Evolutionary conservation across 1,140 invertebrate genomes (phyloP).

Genomic region (Danaus plexippus): DNA sequence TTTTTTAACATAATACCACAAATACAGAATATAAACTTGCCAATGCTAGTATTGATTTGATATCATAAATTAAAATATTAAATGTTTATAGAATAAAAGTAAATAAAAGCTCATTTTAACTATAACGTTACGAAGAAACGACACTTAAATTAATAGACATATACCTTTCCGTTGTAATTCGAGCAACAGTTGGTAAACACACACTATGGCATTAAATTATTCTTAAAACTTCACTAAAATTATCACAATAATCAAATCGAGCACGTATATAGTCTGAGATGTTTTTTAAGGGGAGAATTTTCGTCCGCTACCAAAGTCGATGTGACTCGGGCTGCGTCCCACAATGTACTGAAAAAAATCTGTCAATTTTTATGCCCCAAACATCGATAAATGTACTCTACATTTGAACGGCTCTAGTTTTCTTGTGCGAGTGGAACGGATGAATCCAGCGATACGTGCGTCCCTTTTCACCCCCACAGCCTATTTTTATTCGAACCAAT

Average conservation of each 20-base stretch:
- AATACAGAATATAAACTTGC: too few species aligned
- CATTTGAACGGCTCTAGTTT: conserved; percentile 63
- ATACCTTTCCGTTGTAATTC: too few species aligned
- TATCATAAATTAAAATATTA: too few species aligned
- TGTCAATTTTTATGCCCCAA: conserved; percentile 70
- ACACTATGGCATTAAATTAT: too few species aligned
- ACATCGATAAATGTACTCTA: conserved; percentile 69
- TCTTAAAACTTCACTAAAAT: too few species aligned
- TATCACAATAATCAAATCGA: conserved; percentile 25
- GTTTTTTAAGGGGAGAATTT: conserved; percentile 50
- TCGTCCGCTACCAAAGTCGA: conserved; percentile 28
- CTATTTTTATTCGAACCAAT: conserved; percentile 66
- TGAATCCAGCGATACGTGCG: conserved; percentile 30
- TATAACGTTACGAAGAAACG: too few species aligned
- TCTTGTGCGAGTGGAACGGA: conserved; percentile 37
- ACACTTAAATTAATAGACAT: too few species aligned
- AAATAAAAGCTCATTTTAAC: too few species aligned
- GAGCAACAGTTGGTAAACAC: too few species aligned
- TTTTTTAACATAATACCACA: too few species aligned
- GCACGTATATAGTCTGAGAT: conserved; percentile 24
- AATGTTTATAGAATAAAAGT: too few species aligned
- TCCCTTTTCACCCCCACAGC: conserved; percentile 58
- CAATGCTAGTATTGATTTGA: too few species aligned
- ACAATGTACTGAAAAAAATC: conserved; percentile 67
- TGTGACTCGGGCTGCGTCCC: conserved; percentile 38